Evolutionary conservation across 2,888 invertebrate species (phyloP).

Genomic region (Epistrophella euchroma): DNA sequence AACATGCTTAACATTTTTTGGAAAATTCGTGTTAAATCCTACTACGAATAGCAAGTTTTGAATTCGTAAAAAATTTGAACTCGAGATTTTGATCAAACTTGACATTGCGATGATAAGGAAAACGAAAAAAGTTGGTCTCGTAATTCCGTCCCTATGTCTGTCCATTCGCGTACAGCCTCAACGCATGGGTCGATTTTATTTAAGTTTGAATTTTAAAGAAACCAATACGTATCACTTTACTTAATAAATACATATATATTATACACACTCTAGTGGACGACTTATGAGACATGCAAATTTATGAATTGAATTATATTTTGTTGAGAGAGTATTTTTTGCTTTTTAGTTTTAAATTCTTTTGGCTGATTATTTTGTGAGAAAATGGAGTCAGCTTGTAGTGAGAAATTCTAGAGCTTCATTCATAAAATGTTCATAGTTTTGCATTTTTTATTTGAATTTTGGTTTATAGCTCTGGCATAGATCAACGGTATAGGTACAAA

Average conservation of each 20-base stretch:
- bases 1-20: too few species aligned
- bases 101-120: too few species aligned
- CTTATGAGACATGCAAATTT: not conserved
- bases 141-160: too few species aligned
- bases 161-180: too few species aligned
- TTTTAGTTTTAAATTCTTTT: not conserved
- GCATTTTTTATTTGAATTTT: not conserved
- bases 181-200: too few species aligned
- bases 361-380: not conserved
- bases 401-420: not conserved
- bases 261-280: not conserved
- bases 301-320: not conserved
- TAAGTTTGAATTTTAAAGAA: not conserved
- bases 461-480: not conserved
- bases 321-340: not conserved
- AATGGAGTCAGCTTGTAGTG: not conserved
- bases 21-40: too few species aligned
- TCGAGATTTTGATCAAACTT: too few species aligned
- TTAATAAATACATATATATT: not conserved
- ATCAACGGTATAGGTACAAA: too few species aligned
- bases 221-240: not conserved
- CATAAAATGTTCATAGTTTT: not conserved
- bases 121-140: too few species aligned
- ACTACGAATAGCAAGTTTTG: too few species aligned
- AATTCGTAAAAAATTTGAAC: too few species aligned